Percentiles rank a stretch among this genome's conserved stretches.
These are phyloP conservation scores for Eledona agricola DNA, from an alignment of 2,888 invertebrate genomes.

Conservation along the genomic window DNA sequence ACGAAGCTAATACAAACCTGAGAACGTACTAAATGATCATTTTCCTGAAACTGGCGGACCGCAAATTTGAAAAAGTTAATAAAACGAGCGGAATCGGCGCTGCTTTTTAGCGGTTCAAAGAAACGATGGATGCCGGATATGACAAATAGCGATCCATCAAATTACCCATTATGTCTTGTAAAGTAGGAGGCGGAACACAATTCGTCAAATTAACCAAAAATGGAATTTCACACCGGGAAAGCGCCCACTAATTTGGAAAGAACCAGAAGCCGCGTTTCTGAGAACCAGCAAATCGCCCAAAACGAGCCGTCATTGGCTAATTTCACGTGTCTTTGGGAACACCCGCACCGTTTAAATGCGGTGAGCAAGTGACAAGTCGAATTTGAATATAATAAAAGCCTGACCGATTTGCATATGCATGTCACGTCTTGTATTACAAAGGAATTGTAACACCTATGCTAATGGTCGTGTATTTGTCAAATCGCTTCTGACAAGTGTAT, in stretches of 20 bases:
- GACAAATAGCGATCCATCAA: constrained; percentile 23
- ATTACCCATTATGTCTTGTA: constrained; percentile 18
- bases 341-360: constrained; percentile 33
- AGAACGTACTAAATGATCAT: too few species aligned
- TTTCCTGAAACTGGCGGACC: too few species aligned
- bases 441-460: constrained; percentile 46
- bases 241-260: too few species aligned
- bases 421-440: constrained; percentile 45
- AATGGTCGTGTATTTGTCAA: constrained; percentile 45
- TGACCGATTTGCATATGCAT: constrained; percentile 44
- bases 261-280: too few species aligned
- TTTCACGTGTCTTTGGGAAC: constrained; percentile 32
- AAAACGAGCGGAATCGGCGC: too few species aligned
- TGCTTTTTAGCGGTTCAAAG: too few species aligned
- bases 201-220: constrained; percentile 14
- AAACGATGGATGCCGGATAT: constrained; percentile 13
- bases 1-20: too few species aligned
- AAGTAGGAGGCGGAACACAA: constrained; percentile 13
- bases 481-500: constrained; percentile 33
- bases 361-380: constrained; percentile 31
- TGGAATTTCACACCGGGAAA: constrained; percentile 18
- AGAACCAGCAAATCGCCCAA: constrained; percentile 8
- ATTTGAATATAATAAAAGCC: constrained; percentile 47
- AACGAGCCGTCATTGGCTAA: constrained; percentile 30
- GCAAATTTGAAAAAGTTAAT: too few species aligned